Base-by-base conservation (phyloP, 2,888 invertebrate genomes). In the Gastrophysa polygoni region DNA sequence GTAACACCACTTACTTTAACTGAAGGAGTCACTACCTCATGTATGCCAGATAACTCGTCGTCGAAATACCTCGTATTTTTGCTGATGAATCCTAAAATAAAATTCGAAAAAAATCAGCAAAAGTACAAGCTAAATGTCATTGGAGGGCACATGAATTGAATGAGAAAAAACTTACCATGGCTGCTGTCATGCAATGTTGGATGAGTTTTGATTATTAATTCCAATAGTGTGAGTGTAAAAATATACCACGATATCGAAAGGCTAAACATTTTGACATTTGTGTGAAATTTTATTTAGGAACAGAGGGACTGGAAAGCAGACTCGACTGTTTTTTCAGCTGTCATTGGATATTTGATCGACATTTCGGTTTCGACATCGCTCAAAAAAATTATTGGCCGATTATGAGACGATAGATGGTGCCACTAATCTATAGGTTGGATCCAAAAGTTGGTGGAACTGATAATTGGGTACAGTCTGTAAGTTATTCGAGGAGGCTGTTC, bases 131-230 rank as follows among this genome's bases (percentile, higher is more conserved):
- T 59, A 59, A 67, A 68, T 68, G 68, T 66, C 67, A 66, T 63
- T 51, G 59, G 64, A 69, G 64, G 64, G 59, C 64, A 66, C 54
- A 50, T 61, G 62, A 60, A 64, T 62, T 57, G 62, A 57, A 50
- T 16, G 14, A 58, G 64, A 49, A 66, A 55, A 66, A 48, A 82
- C 82, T 86, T 86, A 90, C 90, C 90, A 86, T 90, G 89, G 83
- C 87, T 88, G 82, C 88, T 88, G 82, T 89, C 89, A 82, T 89
- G 88, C 75, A 88, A 86, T 82, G 89, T 88, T 82, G 89, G 84
- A 82, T 87, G 87, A 70, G 87, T 89, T 81, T 88, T 87, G 75
- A 86, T 84, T 71, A 89, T 85, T 79, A 87, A 84, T 83, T 88
- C 87, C 80, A 89, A 82, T 80, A 89, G 84, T 76, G 86, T 87